Conservation (phyloP, 2,113 vertebrate species). For the Pterocles gutturalis region DNA sequence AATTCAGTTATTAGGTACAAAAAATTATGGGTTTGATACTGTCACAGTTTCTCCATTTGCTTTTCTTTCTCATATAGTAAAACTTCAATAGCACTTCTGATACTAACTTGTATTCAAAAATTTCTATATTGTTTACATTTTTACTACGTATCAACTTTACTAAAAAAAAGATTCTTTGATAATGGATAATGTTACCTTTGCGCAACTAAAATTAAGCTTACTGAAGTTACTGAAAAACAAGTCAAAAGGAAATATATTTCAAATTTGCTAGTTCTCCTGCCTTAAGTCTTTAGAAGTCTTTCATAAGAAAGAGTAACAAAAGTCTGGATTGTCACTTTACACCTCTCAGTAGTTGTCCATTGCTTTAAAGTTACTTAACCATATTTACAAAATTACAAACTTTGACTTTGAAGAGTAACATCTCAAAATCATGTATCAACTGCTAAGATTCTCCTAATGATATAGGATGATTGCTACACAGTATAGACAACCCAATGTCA, state of each 20-base stretch:
- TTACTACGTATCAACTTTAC: neutral
- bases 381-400: neutral
- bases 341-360: neutral
- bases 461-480: neutral
- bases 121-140: neutral
- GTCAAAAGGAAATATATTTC: neutral
- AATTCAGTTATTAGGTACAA: neutral
- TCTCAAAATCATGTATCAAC: neutral
- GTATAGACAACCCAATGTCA: neutral
- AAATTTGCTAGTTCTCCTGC: neutral
- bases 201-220: neutral
- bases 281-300: neutral
- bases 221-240: neutral
- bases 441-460: neutral
- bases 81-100: neutral
- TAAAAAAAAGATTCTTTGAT: neutral
- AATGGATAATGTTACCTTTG: neutral
- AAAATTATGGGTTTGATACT: neutral
- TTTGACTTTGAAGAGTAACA: neutral
- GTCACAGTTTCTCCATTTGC: neutral
- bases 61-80: neutral
- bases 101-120: neutral
- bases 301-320: neutral
- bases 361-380: neutral
- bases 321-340: neutral